Evolutionary conservation across 2,113 vertebrate species (phyloP).

Genomic region (Cavia aperea): DNA sequence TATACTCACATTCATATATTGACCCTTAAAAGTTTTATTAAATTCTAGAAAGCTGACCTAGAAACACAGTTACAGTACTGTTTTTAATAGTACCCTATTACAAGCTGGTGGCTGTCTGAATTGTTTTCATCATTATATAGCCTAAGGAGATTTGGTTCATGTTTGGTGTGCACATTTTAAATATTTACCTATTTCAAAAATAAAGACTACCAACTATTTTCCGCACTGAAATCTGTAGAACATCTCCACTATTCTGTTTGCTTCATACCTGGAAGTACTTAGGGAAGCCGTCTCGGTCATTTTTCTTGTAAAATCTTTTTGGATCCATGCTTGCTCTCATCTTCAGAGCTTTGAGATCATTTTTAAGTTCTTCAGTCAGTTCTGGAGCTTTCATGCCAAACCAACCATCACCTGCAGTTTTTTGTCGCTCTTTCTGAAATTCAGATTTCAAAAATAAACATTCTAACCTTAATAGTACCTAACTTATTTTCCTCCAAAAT

Average conservation of each 20-base stretch:
- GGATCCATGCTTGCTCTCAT: constrained; percentile 92
- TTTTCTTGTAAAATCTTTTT: constrained; percentile 98
- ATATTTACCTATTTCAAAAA: neutral
- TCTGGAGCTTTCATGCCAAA: constrained; percentile 98
- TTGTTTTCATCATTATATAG: neutral
- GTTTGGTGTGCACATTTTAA: neutral
- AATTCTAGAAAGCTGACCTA: neutral
- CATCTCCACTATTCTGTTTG: neutral
- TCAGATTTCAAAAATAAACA: constrained; percentile 45
- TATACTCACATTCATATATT: neutral
- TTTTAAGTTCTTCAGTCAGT: constrained; percentile 87
- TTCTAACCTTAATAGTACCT: neutral
- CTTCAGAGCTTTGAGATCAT: constrained; percentile 88
- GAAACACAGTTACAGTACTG: neutral
- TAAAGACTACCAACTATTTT: neutral
- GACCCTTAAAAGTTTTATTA: neutral
- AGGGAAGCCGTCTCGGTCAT: constrained; percentile 92
- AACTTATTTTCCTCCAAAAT: neutral
- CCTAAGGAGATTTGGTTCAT: neutral
- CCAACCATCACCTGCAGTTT: constrained; percentile 90
- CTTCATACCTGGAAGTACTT: constrained; percentile 93
- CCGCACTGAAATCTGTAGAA: constrained; percentile 21
- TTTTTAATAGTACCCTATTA: neutral
- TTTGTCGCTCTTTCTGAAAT: constrained; percentile 84
- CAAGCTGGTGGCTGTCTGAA: neutral